phyloP scores from a whole-genome alignment of 2,797 vertebrate species.

The Alectoris magna region DNA sequence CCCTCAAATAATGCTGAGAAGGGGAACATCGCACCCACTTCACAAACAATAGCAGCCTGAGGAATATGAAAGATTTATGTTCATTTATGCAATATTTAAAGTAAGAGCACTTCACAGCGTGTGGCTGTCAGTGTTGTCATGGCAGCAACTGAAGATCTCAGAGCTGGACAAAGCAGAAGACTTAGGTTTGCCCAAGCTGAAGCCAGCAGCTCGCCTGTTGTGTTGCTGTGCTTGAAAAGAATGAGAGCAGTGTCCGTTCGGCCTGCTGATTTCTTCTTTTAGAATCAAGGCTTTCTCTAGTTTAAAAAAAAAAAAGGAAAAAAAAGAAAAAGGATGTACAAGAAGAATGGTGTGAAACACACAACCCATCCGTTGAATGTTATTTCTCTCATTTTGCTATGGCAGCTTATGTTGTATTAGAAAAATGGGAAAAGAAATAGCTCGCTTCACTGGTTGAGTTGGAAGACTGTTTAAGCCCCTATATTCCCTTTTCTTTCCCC shows the following conservation, averaged over 20 bases:
- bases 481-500: neutral
- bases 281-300: too few species aligned
- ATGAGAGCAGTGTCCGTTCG: neutral
- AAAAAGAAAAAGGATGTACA: neutral
- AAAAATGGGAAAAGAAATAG: neutral
- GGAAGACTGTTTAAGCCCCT: neutral
- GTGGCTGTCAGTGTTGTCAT: slow-evolving; percentile 33
- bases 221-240: neutral
- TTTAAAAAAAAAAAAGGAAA: too few species aligned
- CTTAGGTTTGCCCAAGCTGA: neutral
- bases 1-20: neutral
- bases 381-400: neutral
- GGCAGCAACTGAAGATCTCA: slow-evolving; percentile 41
- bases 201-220: neutral
- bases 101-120: neutral
- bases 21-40: neutral
- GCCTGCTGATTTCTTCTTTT: neutral
- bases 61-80: slow-evolving; percentile 48
- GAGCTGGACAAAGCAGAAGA: neutral
- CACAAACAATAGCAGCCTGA: slow-evolving; percentile 22
- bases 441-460: neutral
- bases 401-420: neutral
- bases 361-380: accelerated
- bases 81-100: slow-evolving; percentile 70
- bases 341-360: neutral